Evolutionary conservation across 2,113 vertebrate genomes (phyloP), one percentile per base, ranked within the genome.

Genomic region (Takifugu bimaculatus): DNA sequence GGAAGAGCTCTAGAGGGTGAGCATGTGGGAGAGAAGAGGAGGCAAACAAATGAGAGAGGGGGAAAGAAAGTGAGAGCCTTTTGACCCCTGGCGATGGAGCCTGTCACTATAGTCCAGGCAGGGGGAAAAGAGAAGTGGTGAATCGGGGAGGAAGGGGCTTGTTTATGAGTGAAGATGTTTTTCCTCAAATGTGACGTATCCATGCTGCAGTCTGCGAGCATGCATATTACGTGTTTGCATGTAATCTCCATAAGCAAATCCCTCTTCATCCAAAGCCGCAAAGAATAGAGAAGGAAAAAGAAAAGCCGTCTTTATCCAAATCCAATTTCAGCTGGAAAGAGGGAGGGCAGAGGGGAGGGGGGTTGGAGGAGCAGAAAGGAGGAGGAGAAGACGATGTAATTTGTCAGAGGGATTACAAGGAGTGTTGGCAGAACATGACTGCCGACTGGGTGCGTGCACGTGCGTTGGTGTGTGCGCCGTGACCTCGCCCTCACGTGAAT

Each of bases 241-340:
- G 80, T 91, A 87, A 90, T 90, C 86, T 90, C 89, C 85, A 75
- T 72, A 4, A 88, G 89, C 85, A 91, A 90, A 90, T 88, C 87
- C 82, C 74, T 88, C 84, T 90, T 91, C 88, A 91, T 82, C 85
- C 85, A 88, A 90, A 88, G 72, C 62, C 82, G 78, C 77, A 80
- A 88, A 90, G 87, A 91, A 90, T 86, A 82, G 83, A 89, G 84
- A 85, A 89, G 81, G 87, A 91, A 90, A 80, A 47, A 84, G 85
- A 78, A 91, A 89, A 91, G 87, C 87, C 89, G 87, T 91, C 87
- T 90, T 91, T 88, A 92, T 91, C 87, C 88, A 90, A 91, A 90
- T 91, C 89, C 90, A 92, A 91, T 88, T 92, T 89, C 82, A 79
- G 85, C 85, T 85, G 86, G 81, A 87, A 88, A 79, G 74, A 85